Base-by-base conservation (phyloP, 2,888 invertebrate genomes). In the Bimastos eiseni region DNA sequence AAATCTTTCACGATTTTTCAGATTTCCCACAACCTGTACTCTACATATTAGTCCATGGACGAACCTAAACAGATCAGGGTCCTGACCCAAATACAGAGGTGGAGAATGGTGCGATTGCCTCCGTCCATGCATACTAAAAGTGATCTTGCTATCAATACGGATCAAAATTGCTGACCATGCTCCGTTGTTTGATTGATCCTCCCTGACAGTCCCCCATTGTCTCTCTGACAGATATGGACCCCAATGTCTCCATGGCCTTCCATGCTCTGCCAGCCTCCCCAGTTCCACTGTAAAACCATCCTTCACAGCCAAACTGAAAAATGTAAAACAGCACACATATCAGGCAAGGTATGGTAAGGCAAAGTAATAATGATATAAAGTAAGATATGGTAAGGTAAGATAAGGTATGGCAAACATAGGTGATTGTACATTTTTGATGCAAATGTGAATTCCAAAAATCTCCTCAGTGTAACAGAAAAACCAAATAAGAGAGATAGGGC, bases 131-230 rank as follows among this genome's bases (percentile, higher is more conserved):
- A n/a, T n/a, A n/a, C n/a, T n/a, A n/a, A n/a, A n/a, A n/a, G n/a
- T n/a, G n/a, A n/a, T 70, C 70, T n/a, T 70, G 70, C 8, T n/a
- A 8, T 11, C 70, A 70, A 30, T 11, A 8, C 30, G n/a, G 11
- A 70, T n/a, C n/a, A 17, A 70, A 70, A 44, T 38, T 21, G 90
- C 93, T 92, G 91, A 94, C 94, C 94, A 94, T 91, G 93, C 92
- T 11, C 94, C 95, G 91, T 94, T 93, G 11, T 90, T 91, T 1
- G 95, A 95, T 90, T 94, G 94, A 92, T 95, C 95, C 91, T 95
- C 95, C 44, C 95, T 91, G 8, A 95, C 95, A 5, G 95, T 95
- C 11, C 95, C 95, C 95, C 95, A 95, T 92, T 95, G 95, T 21
- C 95, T 91, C 91, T 95, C 95, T 11, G 95, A 93, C 70, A 95